These are phyloP conservation scores for Entelurus aequoreus DNA, from an alignment of 2,113 vertebrate genomes.

Conservation along the genomic window DNA sequence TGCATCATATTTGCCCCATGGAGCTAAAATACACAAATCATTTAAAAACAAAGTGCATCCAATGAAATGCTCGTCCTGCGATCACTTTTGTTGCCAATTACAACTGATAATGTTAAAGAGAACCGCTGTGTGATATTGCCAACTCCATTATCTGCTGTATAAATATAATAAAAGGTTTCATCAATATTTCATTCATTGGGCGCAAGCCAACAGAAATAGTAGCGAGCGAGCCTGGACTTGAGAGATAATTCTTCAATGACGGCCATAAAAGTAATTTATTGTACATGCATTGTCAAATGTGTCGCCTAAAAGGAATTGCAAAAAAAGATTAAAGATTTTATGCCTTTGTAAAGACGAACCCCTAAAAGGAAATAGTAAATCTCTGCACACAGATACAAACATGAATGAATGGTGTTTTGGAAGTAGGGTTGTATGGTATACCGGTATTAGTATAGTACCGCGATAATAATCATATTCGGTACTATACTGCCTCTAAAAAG, in stretches of 20 bases:
- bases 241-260: conserved; percentile 11
- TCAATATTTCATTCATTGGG: conserved; percentile 6
- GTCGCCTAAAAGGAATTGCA: conserved; percentile 8
- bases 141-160: neutral
- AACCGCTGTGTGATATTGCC: neutral
- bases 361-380: conserved; percentile 30
- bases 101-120: neutral
- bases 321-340: conserved; percentile 20
- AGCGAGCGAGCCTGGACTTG: conserved; percentile 1
- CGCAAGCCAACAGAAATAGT: conserved; percentile 12
- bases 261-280: conserved; percentile 13
- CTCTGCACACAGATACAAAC: conserved; percentile 10
- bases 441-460: too few species aligned
- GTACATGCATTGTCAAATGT: conserved; percentile 15
- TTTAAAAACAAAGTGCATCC: neutral
- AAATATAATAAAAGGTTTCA: conserved; percentile 1
- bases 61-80: neutral
- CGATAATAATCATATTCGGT: too few species aligned
- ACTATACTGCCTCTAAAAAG: too few species aligned
- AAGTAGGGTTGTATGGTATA: too few species aligned
- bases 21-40: too few species aligned
- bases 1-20: neutral
- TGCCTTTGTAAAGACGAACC: conserved; percentile 18
- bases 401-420: conserved; percentile 11
- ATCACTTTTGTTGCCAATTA: neutral